Evolutionary conservation across 2,113 vertebrate genomes (phyloP).

Genomic region (Cyanoderma ruficeps): DNA sequence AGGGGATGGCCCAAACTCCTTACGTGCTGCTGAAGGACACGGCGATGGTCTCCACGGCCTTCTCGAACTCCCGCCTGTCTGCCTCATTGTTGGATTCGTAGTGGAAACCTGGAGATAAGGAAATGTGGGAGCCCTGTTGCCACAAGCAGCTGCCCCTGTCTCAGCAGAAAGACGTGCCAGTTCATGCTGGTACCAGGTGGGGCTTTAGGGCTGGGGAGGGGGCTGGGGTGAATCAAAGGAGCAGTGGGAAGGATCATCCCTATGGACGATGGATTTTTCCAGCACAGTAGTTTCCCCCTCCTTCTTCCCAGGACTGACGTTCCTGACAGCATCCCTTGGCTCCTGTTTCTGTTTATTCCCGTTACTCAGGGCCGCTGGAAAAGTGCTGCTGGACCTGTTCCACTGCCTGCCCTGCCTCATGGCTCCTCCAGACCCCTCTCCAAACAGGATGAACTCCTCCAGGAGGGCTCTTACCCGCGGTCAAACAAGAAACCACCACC

Average conservation of each 20-base stretch:
- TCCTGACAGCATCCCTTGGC: not conserved
- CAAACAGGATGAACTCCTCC: not conserved
- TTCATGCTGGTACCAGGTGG: not conserved
- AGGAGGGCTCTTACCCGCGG: rapidly evolving
- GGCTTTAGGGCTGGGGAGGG: not conserved
- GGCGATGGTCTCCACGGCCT: conserved; percentile 90
- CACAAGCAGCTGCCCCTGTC: not conserved
- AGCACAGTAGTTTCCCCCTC: not conserved
- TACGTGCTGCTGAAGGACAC: conserved; percentile 98
- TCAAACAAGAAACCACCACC: not conserved
- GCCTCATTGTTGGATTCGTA: conserved; percentile 86
- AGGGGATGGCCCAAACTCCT: not conserved
- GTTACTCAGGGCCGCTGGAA: not conserved
- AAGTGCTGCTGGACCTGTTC: not conserved
- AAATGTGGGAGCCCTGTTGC: not conserved
- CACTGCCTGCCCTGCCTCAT: not conserved
- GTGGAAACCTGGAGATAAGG: conserved; percentile 80
- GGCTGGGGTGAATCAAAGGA: not conserved
- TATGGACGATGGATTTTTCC: not conserved
- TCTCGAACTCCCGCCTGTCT: conserved; percentile 93
- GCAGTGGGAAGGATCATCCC: not conserved
- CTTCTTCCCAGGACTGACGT: not conserved
- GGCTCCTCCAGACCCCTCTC: not conserved
- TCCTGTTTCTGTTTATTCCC: not conserved
- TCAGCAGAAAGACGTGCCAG: not conserved